Evolutionary conservation across 2,888 invertebrate species (phyloP), one percentile per base, ranked within the genome.

Genomic region (Panopea generosa): DNA sequence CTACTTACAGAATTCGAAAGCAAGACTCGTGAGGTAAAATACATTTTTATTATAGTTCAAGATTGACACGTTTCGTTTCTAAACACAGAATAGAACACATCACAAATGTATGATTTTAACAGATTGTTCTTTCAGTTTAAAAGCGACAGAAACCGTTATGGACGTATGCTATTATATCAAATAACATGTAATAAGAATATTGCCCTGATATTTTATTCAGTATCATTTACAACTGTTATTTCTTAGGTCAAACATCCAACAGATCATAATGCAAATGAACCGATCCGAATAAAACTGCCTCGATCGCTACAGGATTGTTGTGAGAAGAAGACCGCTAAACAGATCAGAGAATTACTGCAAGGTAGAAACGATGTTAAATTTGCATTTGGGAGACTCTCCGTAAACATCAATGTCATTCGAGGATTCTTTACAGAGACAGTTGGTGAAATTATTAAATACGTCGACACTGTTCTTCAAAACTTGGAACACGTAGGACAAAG

Each of bases 361-460:
- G 29, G 27, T 6, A 16, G 14, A 2, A 9, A 49, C 16, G 38
- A 61, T 22, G 27, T 77, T 4, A 69, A 24, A 14, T 61, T 75
- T 24, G 45, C 22, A 20, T 38, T n/a, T 14, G 52, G 61, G 2
- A 50, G 33, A 20, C 53, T 69, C 18, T 59, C 55, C 16, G 68
- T 63, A 18, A 18, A 56, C n/a, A 47, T 56, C 1, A 18, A 49
- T 24, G 29, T 45, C 2, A 66, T 75, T 4, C 18, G 59, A 4
- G 24, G 26, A 4, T 65, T 70, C n/a, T 75, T 75, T 20, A 20
- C 27, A 43, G 65, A 75, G 29, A 55, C 65, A 1, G 18, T 75
- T 9, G 33, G 33, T n/a, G 69, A 57, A 22, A 69, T 75, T 16
- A 14, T 59, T 16, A 52, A 16, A 16, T 55, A 65, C 50, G 65